These are phyloP conservation scores for Drosophila stalkeri DNA, from an alignment of 2,888 invertebrate species.

Conservation along the genomic window DNA sequence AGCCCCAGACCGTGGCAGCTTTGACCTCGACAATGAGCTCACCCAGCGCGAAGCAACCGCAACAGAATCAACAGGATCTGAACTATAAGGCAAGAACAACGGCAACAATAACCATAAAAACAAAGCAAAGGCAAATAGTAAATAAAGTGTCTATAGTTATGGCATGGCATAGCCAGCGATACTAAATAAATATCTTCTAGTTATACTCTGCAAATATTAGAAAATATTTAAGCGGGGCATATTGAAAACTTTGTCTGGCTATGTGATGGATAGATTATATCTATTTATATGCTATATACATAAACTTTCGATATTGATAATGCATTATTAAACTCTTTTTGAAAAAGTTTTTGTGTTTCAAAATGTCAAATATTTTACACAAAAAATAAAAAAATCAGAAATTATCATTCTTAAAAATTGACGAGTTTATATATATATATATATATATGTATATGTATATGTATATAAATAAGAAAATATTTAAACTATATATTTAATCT, in stretches of 20 bases:
- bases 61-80: constrained; percentile 46
- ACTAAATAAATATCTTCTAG: neutral
- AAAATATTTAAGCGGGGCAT: neutral
- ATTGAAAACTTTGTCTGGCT: neutral
- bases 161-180: neutral
- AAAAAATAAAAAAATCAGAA: no score
- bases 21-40: constrained; percentile 42
- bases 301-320: neutral
- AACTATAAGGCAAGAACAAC: neutral
- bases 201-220: neutral
- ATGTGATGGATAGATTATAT: neutral
- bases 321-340: neutral
- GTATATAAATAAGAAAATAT: neutral
- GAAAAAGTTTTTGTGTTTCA: no score
- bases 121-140: constrained; percentile 12
- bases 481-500: neutral
- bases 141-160: constrained; percentile 16
- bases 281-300: neutral
- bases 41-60: constrained; percentile 22
- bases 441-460: no score
- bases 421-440: neutral
- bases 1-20: constrained; percentile 26
- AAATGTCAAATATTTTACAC: no score
- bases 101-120: constrained; percentile 5
- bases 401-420: neutral